These are phyloP conservation scores for Ciconia maguari DNA, from an alignment of 2,113 vertebrate species.

Conservation along the genomic window DNA sequence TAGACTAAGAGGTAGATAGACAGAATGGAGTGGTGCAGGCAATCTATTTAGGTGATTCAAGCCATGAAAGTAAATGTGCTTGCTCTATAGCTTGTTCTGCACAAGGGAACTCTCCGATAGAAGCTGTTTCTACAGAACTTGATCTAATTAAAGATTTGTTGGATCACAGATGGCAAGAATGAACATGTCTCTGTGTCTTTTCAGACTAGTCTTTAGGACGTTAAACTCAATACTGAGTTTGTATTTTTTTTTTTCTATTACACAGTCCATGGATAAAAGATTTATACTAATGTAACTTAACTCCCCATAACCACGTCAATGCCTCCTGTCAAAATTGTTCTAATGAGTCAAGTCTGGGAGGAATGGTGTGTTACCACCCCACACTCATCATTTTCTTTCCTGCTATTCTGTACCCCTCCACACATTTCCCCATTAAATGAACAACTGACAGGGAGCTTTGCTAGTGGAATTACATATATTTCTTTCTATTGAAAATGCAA, in stretches of 20 bases:
- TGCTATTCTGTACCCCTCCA: not conserved
- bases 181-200: not conserved
- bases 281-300: not conserved
- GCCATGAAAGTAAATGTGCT: not conserved
- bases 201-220: not conserved
- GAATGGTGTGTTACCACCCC: not conserved
- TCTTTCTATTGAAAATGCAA: not conserved
- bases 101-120: not conserved
- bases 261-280: not conserved
- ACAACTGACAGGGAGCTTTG: not conserved
- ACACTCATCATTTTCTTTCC: not conserved
- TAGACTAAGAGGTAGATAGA: not conserved
- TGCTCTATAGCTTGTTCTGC: not conserved
- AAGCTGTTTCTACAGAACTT: not conserved
- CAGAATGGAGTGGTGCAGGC: not conserved
- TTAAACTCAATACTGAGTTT: not conserved
- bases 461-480: not conserved
- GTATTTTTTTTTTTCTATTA: not conserved
- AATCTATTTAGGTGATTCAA: not conserved
- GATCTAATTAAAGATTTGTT: slow-evolving; percentile 24
- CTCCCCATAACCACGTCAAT: not conserved
- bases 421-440: not conserved
- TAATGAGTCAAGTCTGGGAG: not conserved
- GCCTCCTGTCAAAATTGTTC: not conserved
- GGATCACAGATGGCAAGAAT: not conserved